Percentiles rank a stretch among this genome's conserved stretches.
Conservation (phyloP, 1,140 invertebrate genomes). For the Bradysia coprophila region DNA sequence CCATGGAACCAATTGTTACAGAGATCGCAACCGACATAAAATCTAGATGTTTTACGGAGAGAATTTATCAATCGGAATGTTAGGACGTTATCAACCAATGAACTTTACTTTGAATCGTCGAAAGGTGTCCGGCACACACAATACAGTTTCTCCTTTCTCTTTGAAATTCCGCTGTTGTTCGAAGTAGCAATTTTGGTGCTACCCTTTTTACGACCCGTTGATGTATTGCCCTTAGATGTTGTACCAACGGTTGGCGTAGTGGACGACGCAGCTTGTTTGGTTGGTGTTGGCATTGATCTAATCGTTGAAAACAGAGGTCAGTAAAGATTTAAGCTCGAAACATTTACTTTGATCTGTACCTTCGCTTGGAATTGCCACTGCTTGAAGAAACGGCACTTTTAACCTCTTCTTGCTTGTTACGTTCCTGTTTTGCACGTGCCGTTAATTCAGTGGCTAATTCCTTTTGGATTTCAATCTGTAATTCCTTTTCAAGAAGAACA, state of each 20-base stretch:
- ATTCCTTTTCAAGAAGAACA: constrained; percentile 73
- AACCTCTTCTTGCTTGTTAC: constrained; percentile 50
- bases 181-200: too few relatives aligned
- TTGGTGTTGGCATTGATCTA: not conserved
- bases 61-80: too few relatives aligned
- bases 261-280: not conserved
- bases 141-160: constrained; percentile 68
- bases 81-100: too few relatives aligned
- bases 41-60: constrained; percentile 34
- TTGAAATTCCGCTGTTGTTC: too few relatives aligned
- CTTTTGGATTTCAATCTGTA: constrained; percentile 73
- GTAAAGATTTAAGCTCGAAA: too few relatives aligned
- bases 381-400: constrained; percentile 13
- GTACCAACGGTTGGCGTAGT: constrained; percentile 8
- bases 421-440: constrained; percentile 24
- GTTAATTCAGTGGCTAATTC: constrained; percentile 50
- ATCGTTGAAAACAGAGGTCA: not conserved
- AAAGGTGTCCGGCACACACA: constrained; percentile 90
- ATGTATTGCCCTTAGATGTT: not conserved
- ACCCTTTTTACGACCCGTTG: too few relatives aligned
- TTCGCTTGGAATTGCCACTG: not conserved
- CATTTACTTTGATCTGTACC: too few relatives aligned
- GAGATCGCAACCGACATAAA: constrained; percentile 93
- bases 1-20: constrained; percentile 99
- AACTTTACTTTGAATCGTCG: constrained; percentile 78